Evolutionary conservation across 92 coral and sea anemone genomes (phyloP).

Genomic region (Ricordea florida): DNA sequence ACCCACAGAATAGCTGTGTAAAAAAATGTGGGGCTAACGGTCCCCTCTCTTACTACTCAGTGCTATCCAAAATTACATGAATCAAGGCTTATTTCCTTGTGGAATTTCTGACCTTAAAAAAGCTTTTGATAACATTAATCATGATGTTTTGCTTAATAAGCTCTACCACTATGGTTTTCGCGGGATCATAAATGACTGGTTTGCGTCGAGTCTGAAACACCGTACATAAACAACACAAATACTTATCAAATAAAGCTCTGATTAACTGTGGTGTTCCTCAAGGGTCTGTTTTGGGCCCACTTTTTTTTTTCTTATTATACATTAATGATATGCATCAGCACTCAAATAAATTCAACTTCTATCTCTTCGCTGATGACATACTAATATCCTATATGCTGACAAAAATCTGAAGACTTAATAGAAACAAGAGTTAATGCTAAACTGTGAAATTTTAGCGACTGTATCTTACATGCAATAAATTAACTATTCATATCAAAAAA

Average conservation of each 20-base stretch:
- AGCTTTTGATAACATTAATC: not conserved
- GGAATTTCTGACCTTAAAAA: not conserved
- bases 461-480: not conserved
- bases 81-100: not conserved
- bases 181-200: no score
- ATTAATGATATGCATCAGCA: not conserved
- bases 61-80: not conserved
- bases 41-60: no score
- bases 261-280: not conserved
- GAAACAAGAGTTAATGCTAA: no score
- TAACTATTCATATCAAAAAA: not conserved
- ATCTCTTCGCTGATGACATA: not conserved
- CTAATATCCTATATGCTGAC: not conserved
- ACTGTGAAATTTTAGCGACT: not conserved
- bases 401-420: not conserved
- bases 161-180: no score
- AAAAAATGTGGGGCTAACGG: no score
- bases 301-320: not conserved
- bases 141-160: no score
- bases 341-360: no score
- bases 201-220: not conserved
- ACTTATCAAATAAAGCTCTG: not conserved
- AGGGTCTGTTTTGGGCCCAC: not conserved
- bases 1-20: no score
- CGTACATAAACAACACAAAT: not conserved